Percentiles rank a stretch among this genome's conserved stretches.
These are phyloP conservation scores for Ptilorrhoa leucosticta DNA, from an alignment of 2,113 vertebrate species.

Conservation along the genomic window DNA sequence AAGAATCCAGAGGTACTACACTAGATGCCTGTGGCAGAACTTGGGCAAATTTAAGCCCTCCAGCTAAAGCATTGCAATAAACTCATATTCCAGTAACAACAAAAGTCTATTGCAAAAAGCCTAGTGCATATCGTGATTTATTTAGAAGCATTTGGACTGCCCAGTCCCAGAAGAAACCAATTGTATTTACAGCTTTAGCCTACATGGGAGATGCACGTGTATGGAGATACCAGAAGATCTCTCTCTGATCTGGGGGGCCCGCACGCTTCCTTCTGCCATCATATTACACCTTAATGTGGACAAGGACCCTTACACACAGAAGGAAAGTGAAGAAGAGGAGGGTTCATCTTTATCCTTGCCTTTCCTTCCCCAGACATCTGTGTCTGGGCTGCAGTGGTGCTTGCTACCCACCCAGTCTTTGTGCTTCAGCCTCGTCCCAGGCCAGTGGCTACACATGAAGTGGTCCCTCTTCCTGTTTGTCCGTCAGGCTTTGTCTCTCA, in stretches of 20 bases:
- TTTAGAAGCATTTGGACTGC: background rate
- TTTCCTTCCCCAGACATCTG: background rate
- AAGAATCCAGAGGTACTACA: background rate
- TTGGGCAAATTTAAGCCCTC: background rate
- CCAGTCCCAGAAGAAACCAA: background rate
- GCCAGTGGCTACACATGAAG: background rate
- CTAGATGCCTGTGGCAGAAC: background rate
- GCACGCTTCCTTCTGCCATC: accelerated
- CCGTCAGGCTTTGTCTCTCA: background rate
- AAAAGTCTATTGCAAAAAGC: background rate
- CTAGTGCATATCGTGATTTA: background rate
- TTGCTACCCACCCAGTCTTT: background rate
- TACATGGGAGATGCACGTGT: accelerated
- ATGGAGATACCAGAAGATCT: background rate
- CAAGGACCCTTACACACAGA: background rate
- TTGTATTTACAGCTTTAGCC: background rate
- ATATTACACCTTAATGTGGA: background rate
- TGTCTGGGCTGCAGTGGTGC: background rate
- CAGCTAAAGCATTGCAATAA: background rate
- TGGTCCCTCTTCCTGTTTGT: background rate
- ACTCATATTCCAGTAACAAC: background rate
- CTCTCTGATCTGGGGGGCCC: background rate
- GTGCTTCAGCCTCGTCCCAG: background rate
- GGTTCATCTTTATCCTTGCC: background rate
- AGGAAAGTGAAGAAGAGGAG: background rate